These are phyloP conservation scores for Zaprionus tsacasi DNA, from an alignment of 1,140 invertebrate species.

Conservation along the genomic window DNA sequence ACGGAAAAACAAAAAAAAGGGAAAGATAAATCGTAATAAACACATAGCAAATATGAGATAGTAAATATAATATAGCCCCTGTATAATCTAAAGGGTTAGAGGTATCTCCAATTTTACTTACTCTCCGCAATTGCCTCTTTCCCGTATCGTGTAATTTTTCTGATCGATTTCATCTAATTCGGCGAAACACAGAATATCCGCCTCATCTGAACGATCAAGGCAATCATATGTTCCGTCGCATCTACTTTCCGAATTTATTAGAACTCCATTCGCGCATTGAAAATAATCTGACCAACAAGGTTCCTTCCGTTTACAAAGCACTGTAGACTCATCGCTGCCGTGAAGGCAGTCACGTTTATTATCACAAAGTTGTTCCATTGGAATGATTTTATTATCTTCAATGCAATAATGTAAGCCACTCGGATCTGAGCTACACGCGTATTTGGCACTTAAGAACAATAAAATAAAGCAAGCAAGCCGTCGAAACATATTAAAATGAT, in stretches of 20 bases:
- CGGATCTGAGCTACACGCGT: neutral
- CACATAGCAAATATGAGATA: no score
- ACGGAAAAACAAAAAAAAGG: no score
- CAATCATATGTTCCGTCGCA: neutral
- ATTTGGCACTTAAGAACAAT: slow-evolving; percentile 1
- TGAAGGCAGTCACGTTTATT: neutral
- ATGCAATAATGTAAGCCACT: neutral
- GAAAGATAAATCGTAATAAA: no score
- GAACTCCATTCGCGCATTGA: neutral
- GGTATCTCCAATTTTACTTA: neutral
- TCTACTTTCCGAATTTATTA: fast-evolving
- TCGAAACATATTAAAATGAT: no score
- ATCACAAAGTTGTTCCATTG: neutral
- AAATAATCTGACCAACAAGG: fast-evolving
- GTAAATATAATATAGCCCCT: no score
- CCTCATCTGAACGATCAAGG: neutral
- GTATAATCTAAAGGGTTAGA: no score
- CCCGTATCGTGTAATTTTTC: neutral
- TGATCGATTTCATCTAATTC: neutral
- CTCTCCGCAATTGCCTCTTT: neutral
- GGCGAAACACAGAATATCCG: neutral
- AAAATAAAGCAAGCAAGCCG: neutral
- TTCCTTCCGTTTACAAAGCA: no score
- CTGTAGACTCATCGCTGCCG: neutral
- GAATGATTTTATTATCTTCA: neutral